Evolutionary conservation across 2,797 vertebrate genomes (phyloP).

Genomic region (Cuniculus paca): DNA sequence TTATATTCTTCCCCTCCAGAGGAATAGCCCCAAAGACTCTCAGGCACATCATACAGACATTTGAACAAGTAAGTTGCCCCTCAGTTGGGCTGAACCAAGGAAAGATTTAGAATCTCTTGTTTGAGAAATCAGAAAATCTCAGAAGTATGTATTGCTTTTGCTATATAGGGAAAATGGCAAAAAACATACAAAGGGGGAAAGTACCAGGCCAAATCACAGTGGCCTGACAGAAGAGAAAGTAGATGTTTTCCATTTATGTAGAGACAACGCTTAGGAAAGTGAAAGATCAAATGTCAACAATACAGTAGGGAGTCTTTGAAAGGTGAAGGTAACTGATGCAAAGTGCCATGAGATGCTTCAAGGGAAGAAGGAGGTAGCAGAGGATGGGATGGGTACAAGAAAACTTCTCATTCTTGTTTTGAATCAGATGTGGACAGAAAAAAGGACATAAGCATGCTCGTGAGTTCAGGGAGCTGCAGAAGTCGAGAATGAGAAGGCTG

Average conservation of each 20-base stretch:
- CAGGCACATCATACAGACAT: background rate
- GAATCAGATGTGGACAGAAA: background rate
- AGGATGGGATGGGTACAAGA: background rate
- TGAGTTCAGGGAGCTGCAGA: background rate
- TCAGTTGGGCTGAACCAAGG: background rate
- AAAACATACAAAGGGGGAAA: background rate
- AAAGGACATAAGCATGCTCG: background rate
- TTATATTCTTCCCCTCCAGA: background rate
- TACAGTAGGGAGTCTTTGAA: background rate
- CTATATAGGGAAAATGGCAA: background rate
- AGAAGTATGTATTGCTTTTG: background rate
- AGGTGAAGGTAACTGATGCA: background rate
- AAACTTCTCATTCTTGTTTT: background rate
- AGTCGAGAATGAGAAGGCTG: background rate
- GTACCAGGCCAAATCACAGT: background rate
- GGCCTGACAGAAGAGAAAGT: background rate
- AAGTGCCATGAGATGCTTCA: accelerated
- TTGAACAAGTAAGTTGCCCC: background rate
- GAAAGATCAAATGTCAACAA: background rate
- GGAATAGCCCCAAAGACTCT: background rate
- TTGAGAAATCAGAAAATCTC: background rate
- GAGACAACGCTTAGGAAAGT: background rate
- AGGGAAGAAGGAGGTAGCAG: background rate
- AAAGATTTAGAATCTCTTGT: background rate
- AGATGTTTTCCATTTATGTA: background rate